Evolutionary conservation across 2,888 invertebrate species (phyloP).

Genomic region (Drosophila tripunctata): DNA sequence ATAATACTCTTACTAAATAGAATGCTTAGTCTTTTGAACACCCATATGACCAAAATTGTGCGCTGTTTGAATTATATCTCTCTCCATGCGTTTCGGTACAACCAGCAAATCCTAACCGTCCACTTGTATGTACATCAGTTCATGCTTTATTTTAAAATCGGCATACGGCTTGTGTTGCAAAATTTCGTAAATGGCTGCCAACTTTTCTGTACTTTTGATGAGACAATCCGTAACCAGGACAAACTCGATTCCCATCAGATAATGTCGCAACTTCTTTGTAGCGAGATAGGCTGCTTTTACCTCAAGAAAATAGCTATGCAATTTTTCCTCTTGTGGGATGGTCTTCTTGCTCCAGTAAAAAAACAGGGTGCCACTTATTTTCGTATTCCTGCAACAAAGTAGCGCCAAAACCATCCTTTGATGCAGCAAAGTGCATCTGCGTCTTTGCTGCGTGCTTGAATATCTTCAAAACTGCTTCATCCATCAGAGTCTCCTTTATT

Average conservation of each 20-base stretch:
- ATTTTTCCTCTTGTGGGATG: not conserved
- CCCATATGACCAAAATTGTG: not conserved
- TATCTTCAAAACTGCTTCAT: not conserved
- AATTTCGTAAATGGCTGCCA: not conserved
- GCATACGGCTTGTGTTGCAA: not conserved
- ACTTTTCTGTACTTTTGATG: not conserved
- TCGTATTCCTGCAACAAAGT: too few relatives aligned
- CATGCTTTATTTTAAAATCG: not conserved
- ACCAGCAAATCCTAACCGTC: not conserved
- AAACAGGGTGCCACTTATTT: too few relatives aligned
- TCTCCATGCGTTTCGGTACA: not conserved
- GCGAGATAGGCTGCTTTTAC: too few relatives aligned
- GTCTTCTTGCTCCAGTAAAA: too few relatives aligned
- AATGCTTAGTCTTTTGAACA: not conserved
- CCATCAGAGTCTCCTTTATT: not conserved
- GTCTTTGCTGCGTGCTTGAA: not conserved
- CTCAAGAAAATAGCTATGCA: too few relatives aligned
- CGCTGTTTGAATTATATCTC: not conserved
- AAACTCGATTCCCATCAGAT: too few relatives aligned
- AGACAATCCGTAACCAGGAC: too few relatives aligned
- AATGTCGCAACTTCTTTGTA: too few relatives aligned
- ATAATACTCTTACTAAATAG: not conserved
- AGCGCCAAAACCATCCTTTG: too few relatives aligned
- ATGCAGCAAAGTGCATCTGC: too few relatives aligned
- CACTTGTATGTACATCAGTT: not conserved